A percentile compares a stretch with the other conserved stretches of the same genome.
phyloP scores from a whole-genome alignment of 1,140 invertebrate genomes.

The Trachelipus rathkii region DNA sequence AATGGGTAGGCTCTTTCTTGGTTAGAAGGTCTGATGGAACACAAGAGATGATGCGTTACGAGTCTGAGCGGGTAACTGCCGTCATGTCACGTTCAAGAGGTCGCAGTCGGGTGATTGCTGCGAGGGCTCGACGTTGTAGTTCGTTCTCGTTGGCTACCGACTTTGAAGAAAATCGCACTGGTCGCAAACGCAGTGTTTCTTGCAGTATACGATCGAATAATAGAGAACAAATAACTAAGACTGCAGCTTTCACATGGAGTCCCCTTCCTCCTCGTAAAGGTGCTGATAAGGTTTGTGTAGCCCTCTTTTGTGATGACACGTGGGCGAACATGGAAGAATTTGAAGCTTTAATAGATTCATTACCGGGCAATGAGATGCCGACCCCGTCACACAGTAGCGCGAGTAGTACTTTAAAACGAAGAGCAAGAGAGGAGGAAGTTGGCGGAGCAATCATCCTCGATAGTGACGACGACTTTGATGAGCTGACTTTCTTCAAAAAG shows the following conservation, averaged over 20 bases:
- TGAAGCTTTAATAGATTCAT: background rate
- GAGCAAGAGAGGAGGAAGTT: background rate
- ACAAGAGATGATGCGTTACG: constrained; percentile 26
- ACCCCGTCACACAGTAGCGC: background rate
- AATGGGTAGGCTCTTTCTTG: constrained; percentile 27
- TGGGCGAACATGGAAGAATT: constrained; percentile 20
- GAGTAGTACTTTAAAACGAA: background rate
- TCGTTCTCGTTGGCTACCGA: background rate
- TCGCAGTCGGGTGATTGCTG: background rate
- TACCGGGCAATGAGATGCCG: background rate
- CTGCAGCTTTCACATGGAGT: constrained; percentile 21
- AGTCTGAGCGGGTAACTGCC: background rate
- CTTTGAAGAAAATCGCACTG: background rate
- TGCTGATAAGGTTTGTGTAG: constrained; percentile 23
- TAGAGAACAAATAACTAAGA: background rate
- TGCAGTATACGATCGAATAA: background rate
- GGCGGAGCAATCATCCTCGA: background rate
- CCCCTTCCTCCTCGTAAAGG: constrained; percentile 18
- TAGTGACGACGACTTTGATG: background rate
- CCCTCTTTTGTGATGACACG: constrained; percentile 26
- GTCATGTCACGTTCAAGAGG: background rate
- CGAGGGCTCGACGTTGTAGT: background rate
- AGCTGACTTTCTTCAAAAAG: background rate
- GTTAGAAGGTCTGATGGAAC: constrained; percentile 23
- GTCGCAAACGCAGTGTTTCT: background rate